Conservation (phyloP, 2,888 invertebrate genomes). For the Cephus nigrinus region DNA sequence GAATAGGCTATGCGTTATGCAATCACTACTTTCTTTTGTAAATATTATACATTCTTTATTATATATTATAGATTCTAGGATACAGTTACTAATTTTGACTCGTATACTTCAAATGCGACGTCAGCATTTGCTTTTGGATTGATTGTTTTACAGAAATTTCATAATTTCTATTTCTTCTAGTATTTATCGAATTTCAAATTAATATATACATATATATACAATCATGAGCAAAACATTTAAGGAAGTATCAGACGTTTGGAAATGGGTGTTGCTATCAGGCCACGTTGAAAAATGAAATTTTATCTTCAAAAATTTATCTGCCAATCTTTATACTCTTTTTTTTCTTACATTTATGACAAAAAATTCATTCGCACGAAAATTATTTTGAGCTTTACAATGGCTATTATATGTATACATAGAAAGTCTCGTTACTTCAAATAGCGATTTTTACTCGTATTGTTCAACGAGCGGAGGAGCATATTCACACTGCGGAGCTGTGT, state of each 20-base stretch:
- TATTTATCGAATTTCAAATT: no score
- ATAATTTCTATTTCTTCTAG: no score
- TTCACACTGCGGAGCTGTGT: background rate
- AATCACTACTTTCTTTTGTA: constrained; percentile 1
- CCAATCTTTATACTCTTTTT: background rate
- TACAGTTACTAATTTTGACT: no score
- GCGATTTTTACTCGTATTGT: background rate
- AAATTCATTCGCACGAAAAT: background rate
- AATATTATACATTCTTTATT: background rate
- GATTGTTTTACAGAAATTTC: no score
- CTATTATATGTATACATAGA: background rate
- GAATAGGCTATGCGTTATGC: background rate
- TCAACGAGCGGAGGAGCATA: background rate
- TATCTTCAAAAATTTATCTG: background rate
- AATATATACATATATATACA: no score
- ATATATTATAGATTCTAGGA: background rate
- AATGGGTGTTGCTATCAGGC: background rate
- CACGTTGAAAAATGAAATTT: background rate
- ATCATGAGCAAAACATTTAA: background rate
- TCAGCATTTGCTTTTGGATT: no score
- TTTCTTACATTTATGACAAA: background rate
- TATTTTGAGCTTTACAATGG: background rate
- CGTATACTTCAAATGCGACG: no score
- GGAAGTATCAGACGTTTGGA: background rate
- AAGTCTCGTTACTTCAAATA: background rate